Conservation (phyloP, 2,797 vertebrate genomes). For the Lithobates sylvaticus region DNA sequence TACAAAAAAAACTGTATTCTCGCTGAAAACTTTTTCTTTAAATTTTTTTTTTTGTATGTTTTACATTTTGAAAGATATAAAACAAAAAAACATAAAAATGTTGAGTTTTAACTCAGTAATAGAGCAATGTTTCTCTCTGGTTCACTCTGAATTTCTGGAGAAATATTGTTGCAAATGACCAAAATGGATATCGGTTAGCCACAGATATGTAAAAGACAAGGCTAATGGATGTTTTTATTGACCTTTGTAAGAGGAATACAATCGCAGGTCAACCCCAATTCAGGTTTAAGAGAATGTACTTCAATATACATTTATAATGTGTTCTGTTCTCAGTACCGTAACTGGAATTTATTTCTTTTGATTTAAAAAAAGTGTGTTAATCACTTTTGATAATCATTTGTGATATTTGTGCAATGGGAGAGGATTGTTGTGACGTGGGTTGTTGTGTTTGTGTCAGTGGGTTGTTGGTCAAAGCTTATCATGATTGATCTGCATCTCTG, state of each 20-base stretch:
- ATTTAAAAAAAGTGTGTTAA: no score
- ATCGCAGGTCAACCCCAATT: constrained; percentile 21
- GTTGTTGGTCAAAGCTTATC: no score
- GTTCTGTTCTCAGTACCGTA: background rate
- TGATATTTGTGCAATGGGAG: no score
- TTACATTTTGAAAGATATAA: background rate
- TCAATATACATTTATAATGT: background rate
- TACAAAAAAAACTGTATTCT: no score
- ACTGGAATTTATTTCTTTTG: background rate
- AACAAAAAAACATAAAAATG: no score
- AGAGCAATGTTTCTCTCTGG: background rate
- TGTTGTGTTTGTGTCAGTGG: no score
- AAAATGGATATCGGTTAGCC: constrained; percentile 35
- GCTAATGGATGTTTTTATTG: constrained; percentile 34
- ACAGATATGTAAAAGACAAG: constrained; percentile 22
- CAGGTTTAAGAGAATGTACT: background rate
- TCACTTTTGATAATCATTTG: no score
- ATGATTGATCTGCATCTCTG: no score
- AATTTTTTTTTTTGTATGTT: no score
- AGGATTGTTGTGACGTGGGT: no score
- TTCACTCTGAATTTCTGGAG: constrained; percentile 7
- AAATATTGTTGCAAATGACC: constrained; percentile 18
- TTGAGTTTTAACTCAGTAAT: no score
- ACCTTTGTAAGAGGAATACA: constrained; percentile 4
- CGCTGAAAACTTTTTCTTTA: no score